Base-by-base conservation (phyloP, 92 coral and sea anemone species). In the Porites rus region DNA sequence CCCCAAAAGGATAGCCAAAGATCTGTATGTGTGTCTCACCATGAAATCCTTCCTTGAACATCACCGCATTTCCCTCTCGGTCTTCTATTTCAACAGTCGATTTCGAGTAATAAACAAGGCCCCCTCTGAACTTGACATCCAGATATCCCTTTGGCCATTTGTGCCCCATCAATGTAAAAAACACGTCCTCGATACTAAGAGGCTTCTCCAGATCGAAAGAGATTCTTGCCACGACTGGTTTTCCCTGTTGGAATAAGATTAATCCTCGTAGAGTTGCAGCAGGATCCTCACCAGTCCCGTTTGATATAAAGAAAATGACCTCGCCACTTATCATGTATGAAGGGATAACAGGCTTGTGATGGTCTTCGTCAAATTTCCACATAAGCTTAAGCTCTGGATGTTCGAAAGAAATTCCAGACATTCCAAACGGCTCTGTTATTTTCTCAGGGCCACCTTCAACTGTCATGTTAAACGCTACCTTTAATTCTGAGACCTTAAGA, bases 81-180 rank as follows among this genome's bases (percentile, higher is more conserved):
- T 61, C 70, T 10, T 77, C 82, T 1, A 77, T 13, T 8, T 61
- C 66, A 14, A 62, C 24, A 20, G 19, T 10, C 5, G 58, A 38
- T 77, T 64, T 77, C 2, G 82, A 54, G 28, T 31, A 77, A 62
- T 62, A 77, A 18, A 77, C 59, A 59, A 60, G 70, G 52, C 82
- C 82, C 46, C 64, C 70, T 61, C 63, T 77, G 18, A 77, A 77
- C 17, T 65, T 31, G 22, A 77, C 64, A 31, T 77, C 82, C 69
- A 77, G 82, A 62, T 77, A 77, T 31, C 82, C 82, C 9, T 65
- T 17, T 8, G 82, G 82, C 82, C 82, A 77, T 10, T 77, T 8
- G 9, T 63, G 25, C n/a, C 25, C 10, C 16, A 77, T 61, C 71
- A 77, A 77, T 17, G 82, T 63, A n/a, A 17, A 54, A 25, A 77